Evolutionary conservation across 2,113 vertebrate genomes (phyloP).

Genomic region (Leucopsar rothschildi): DNA sequence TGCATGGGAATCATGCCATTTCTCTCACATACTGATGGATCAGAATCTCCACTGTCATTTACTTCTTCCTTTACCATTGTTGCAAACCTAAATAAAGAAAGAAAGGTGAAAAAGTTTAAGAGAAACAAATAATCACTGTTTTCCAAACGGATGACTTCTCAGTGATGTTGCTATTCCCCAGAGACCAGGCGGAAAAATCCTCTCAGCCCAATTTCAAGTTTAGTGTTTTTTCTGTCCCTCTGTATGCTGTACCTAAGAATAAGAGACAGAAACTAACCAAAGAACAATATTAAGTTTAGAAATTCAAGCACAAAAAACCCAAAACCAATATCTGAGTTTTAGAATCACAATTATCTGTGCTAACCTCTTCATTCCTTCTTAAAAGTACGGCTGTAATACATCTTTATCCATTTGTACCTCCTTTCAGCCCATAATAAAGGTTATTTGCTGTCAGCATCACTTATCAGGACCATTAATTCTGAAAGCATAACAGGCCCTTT

Average conservation of each 20-base stretch:
- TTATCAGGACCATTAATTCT: not conserved
- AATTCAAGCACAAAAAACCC: not conserved
- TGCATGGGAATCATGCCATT: not conserved
- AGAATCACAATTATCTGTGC: not conserved
- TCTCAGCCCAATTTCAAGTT: not conserved
- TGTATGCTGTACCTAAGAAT: not conserved
- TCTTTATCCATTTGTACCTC: not conserved
- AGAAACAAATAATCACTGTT: not conserved
- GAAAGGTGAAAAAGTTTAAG: not conserved
- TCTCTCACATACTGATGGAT: not conserved
- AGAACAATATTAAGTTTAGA: not conserved
- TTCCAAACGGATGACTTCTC: not conserved
- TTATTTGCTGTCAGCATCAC: not conserved
- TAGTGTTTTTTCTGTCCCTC: not conserved
- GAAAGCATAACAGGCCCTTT: not conserved
- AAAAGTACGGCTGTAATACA: not conserved
- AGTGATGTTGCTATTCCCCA: not conserved
- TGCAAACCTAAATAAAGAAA: constrained; percentile 14
- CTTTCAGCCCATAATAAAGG: not conserved
- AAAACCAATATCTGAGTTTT: not conserved
- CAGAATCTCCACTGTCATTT: not conserved
- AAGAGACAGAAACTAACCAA: not conserved
- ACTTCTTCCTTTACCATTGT: constrained; percentile 43
- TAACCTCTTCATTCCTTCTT: not conserved
- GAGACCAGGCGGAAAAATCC: not conserved